Conservation (phyloP, 2,797 vertebrate species). For the Catamblyrhynchus diadema region DNA sequence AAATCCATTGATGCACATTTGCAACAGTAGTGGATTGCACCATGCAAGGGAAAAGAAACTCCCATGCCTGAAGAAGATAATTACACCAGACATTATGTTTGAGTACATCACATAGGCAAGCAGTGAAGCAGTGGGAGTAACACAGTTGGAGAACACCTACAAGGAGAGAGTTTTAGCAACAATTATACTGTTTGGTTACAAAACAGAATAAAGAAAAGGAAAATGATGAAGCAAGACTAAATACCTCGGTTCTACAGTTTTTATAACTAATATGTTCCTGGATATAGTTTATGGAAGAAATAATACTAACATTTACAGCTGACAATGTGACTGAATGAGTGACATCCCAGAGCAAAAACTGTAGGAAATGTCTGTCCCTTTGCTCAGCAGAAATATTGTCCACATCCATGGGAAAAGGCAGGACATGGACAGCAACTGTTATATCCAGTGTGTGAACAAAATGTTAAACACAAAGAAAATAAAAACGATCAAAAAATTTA, state of each 20-base stretch:
- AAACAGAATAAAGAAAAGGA: constrained; percentile 9
- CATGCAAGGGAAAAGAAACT: not conserved
- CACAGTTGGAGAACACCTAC: constrained; percentile 54
- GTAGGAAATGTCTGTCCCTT: not conserved
- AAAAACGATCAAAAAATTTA: not conserved
- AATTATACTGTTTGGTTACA: constrained; percentile 36
- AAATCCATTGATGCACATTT: not conserved
- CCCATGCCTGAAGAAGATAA: constrained; percentile 31
- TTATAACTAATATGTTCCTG: not conserved
- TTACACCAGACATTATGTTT: constrained; percentile 46
- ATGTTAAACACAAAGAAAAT: not conserved
- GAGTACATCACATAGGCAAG: constrained; percentile 45
- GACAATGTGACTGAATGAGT: not conserved
- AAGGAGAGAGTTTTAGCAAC: constrained; percentile 25
- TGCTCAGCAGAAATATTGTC: not conserved
- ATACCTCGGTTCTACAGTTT: not conserved
- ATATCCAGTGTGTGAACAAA: not conserved
- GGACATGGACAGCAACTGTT: not conserved
- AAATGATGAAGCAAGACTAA: not conserved
- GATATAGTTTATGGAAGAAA: not conserved
- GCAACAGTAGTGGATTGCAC: not conserved
- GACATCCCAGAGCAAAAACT: not conserved
- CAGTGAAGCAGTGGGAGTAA: constrained; percentile 40
- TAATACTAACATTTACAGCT: not conserved
- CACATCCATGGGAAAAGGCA: not conserved